Evolutionary conservation across 2,888 invertebrate species (phyloP), one percentile per base, ranked within the genome.

Genomic region (Thecocarcelia acutangulata): DNA sequence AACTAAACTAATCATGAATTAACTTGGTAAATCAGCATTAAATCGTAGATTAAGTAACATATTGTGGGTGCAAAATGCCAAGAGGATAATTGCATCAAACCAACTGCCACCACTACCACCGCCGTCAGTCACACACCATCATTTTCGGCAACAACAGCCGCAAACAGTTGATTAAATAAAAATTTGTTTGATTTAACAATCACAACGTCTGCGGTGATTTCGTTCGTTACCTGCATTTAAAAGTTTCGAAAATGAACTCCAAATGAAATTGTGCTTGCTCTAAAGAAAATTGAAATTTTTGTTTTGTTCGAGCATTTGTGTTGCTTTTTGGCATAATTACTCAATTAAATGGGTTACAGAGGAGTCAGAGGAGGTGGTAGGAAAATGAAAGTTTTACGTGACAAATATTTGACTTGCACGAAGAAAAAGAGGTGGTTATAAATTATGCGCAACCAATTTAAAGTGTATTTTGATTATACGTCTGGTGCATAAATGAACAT

Each of bases 21-120:
- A 63, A 74, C 17, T 54, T 74, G 42, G 63, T 73, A 81, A 82
- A 82, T 82, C 77, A 78, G 77, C 74, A 78, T 77, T 78, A 69
- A 82, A 74, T 69, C 70, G 54, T 64, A 70, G 82, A 82, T 82
- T 78, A 82, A 70, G 82, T 70, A 82, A 82, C 73, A 75, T 73
- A 77, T 78, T 68, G 82, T 82, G 82, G 82, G 82, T 82, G 82
- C 78, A 82, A 82, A 82, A 74, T 82, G 82, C 82, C 82, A 70
- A 59, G 59, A 78, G 82, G 78, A 82, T 82, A 78, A 74, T 82
- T 82, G 81, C 73, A 69, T 46, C 50, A 78, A 72, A 70, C 28
- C 59, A 70, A 78, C 70, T 75, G 68, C 61, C 56, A 59, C 58
- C 19, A 37, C 28, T 48, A n/a, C 11, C 54, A 24, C 9, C 19